Evolutionary conservation across 2,888 invertebrate species (phyloP).

Genomic region (Cerceris ruficornis): DNA sequence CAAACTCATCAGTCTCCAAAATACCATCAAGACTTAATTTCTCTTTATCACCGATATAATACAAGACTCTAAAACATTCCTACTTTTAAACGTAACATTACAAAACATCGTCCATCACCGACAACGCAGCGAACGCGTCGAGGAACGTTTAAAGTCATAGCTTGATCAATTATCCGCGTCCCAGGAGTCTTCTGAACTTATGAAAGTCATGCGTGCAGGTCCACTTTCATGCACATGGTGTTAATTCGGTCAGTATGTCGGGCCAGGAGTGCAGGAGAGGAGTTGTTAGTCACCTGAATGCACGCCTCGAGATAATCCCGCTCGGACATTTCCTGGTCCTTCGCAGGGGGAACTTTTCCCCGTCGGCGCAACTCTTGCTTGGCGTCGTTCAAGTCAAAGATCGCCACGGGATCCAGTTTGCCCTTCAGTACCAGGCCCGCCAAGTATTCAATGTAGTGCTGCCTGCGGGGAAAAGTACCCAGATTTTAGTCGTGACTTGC

Average conservation of each 20-base stretch:
- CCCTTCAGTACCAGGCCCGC: slow-evolving; percentile 92
- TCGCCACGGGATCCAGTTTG: slow-evolving; percentile 93
- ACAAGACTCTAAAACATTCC: no score
- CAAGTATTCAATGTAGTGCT: slow-evolving; percentile 98
- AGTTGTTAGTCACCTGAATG: slow-evolving; percentile 87
- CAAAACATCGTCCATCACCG: no score
- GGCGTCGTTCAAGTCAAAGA: slow-evolving; percentile 93
- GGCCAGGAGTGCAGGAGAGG: slow-evolving; percentile 38
- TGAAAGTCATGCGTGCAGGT: slow-evolving; percentile 52
- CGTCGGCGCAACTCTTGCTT: slow-evolving; percentile 93
- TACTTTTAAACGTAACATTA: no score
- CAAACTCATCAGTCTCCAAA: no score
- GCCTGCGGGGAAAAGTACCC: slow-evolving; percentile 85
- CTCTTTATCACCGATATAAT: background rate
- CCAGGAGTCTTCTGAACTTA: background rate
- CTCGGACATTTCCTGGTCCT: slow-evolving; percentile 91
- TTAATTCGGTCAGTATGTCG: slow-evolving; percentile 63
- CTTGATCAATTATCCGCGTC: no score
- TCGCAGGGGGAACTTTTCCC: slow-evolving; percentile 91
- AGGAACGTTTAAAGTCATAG: no score
- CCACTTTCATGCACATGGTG: slow-evolving; percentile 59
- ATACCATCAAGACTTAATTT: background rate
- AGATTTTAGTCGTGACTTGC: slow-evolving; percentile 71
- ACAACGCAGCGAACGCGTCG: no score
- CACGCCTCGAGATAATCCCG: slow-evolving; percentile 92